Evolutionary conservation across 2,888 invertebrate genomes (phyloP), one percentile per base, ranked within the genome.

Genomic region (Panzeria rudis): DNA sequence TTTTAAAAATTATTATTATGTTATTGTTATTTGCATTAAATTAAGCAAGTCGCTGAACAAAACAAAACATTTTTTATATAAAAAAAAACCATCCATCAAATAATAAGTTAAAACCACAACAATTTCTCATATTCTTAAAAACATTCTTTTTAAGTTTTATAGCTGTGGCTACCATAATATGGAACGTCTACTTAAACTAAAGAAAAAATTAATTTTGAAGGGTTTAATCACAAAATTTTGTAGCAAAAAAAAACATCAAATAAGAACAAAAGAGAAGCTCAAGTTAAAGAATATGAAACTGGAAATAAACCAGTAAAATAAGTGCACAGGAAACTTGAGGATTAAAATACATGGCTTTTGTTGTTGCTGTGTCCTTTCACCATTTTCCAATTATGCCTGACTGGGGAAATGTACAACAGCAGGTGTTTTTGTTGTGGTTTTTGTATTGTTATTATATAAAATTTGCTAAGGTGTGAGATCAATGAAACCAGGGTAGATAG

Each of bases 381-480:
- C 38, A 17, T 56, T 64, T 35, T 50, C 20, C 66, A 68, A 8
- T 69, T 75, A 25, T 20, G 23, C 35, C 17, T 44, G 29, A 17
- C 13, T 3, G 47, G 32, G 69, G 32, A 75, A 76, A 71, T 64
- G 47, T 64, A 75, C 44, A 76, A 77, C 72, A 83, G 77, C 77
- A 78, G 78, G 72, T 78, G 73, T 61, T 69, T 52, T 56, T 44
- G 15, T 25, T 62, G 25, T 41, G 62, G 62, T n/a, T 25, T 62
- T 41, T 41, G 20, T 41, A 41, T 41, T 41, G 7, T 23, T 41
- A 62, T 62, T 41, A 23, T 15, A 23, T 7, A 2, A 23, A 50
- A 32, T 2, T 66, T 66, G n/a, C 7, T 66, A 17, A 38, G 23
- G 52, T 9, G n/a, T 35, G 52, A 52, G 35, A 8, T 35, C 0